Evolutionary conservation across 92 coral and sea anemone genomes (phyloP).

Genomic region (Porites evermanni): DNA sequence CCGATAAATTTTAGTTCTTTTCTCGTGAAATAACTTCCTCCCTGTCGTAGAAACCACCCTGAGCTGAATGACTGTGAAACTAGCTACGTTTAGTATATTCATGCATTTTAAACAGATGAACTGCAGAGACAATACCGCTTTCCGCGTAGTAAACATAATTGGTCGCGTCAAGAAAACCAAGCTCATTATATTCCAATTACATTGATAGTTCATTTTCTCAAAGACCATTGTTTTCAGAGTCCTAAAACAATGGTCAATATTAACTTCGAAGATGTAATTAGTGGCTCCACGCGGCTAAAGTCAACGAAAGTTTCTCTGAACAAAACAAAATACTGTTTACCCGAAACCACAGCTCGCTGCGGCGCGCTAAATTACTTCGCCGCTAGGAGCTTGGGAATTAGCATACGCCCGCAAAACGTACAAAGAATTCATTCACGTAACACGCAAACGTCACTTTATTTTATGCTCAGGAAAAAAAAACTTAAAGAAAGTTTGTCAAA

Average conservation of each 20-base stretch:
- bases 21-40: constrained; percentile 26
- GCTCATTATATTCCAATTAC: constrained; percentile 46
- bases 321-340: neutral
- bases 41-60: constrained; percentile 5
- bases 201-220: constrained; percentile 27
- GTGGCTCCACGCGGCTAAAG: neutral
- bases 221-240: constrained; percentile 15
- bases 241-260: constrained; percentile 9
- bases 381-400: neutral
- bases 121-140: constrained; percentile 25
- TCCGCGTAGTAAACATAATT: constrained; percentile 29
- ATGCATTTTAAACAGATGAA: constrained; percentile 13
- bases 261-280: constrained; percentile 6
- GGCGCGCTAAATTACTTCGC: neutral
- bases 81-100: constrained; percentile 7
- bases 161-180: constrained; percentile 24
- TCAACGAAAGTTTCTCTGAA: neutral
- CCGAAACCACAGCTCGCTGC: neutral
- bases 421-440: neutral
- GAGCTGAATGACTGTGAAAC: neutral
- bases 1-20: constrained; percentile 7
- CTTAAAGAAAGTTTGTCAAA: neutral
- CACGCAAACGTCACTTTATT: too few species aligned
- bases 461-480: too few species aligned
- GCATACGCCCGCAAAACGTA: constrained; percentile 9